Conservation (phyloP, 2,797 vertebrate species). For the Pangasius macronema region DNA sequence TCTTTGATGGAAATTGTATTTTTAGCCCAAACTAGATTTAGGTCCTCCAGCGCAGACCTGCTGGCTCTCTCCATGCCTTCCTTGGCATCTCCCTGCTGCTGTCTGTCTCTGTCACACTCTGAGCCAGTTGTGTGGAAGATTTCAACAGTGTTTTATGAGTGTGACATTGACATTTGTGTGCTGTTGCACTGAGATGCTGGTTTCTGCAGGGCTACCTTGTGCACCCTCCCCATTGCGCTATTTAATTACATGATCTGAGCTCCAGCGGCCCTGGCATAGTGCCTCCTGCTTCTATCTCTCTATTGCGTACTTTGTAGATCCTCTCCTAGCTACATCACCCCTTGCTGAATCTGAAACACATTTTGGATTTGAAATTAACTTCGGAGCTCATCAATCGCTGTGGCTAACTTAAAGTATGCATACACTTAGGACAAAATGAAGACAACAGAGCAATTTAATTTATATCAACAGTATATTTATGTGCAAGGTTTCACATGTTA, state of each 20-base stretch:
- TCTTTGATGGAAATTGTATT: neutral
- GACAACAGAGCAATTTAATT: neutral
- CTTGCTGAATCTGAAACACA: neutral
- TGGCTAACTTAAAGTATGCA: neutral
- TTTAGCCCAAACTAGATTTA: constrained; percentile 6
- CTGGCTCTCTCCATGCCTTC: constrained; percentile 8
- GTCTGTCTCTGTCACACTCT: constrained; percentile 31
- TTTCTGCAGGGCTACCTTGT: constrained; percentile 53
- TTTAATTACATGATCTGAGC: constrained; percentile 73
- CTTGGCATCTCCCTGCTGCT: neutral
- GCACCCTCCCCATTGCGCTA: constrained; percentile 66
- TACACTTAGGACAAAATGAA: neutral
- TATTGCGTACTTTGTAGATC: constrained; percentile 8
- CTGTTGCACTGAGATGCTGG: neutral
- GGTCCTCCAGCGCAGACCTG: neutral
- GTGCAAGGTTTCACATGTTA: neutral
- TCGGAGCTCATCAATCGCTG: neutral
- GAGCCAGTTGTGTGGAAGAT: constrained; percentile 19
- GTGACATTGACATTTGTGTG: constrained; percentile 47
- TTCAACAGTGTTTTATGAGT: constrained; percentile 37
- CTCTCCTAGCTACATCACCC: neutral
- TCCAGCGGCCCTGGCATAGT: constrained; percentile 67
- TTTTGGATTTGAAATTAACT: neutral
- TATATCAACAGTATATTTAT: neutral
- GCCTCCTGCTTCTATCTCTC: constrained; percentile 7